Evolutionary conservation across 2,888 invertebrate species (phyloP).

Genomic region (Ptychoptera albimana): DNA sequence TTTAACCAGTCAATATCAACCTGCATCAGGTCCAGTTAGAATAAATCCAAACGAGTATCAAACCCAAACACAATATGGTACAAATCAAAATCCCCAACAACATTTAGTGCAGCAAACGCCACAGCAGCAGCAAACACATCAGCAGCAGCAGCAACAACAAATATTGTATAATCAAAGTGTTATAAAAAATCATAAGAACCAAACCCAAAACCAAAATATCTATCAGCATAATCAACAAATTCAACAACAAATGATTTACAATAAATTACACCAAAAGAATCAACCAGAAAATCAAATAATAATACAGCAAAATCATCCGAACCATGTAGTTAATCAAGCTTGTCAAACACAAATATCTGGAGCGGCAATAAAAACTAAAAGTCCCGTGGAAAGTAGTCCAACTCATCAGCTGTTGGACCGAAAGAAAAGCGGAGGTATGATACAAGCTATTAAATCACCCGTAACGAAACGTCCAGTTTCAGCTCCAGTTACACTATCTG

Average conservation of each 20-base stretch:
- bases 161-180: constrained; percentile 12
- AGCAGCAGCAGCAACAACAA: constrained; percentile 17
- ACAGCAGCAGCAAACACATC: constrained; percentile 14
- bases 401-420: constrained; percentile 18
- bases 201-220: constrained; percentile 25
- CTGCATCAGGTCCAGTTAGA: constrained; percentile 26
- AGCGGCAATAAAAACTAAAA: constrained; percentile 12
- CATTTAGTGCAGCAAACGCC: background rate
- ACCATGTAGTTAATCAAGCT: constrained; percentile 29
- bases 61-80: background rate
- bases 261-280: background rate
- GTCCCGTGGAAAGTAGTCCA: constrained; percentile 6
- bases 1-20: constrained; percentile 27
- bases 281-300: constrained; percentile 24
- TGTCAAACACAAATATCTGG: constrained; percentile 29
- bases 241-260: constrained; percentile 6
- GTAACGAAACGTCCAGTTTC: constrained; percentile 70
- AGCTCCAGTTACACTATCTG: constrained; percentile 71
- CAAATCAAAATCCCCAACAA: constrained; percentile 10
- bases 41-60: constrained; percentile 9
- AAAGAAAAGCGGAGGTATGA: constrained; percentile 33
- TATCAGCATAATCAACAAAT: constrained; percentile 12
- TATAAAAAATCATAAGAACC: constrained; percentile 33
- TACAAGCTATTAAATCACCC: constrained; percentile 59
- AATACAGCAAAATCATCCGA: constrained; percentile 31